Evolutionary conservation across 2,797 vertebrate genomes (phyloP).

Genomic region (Onychomys torridus): DNA sequence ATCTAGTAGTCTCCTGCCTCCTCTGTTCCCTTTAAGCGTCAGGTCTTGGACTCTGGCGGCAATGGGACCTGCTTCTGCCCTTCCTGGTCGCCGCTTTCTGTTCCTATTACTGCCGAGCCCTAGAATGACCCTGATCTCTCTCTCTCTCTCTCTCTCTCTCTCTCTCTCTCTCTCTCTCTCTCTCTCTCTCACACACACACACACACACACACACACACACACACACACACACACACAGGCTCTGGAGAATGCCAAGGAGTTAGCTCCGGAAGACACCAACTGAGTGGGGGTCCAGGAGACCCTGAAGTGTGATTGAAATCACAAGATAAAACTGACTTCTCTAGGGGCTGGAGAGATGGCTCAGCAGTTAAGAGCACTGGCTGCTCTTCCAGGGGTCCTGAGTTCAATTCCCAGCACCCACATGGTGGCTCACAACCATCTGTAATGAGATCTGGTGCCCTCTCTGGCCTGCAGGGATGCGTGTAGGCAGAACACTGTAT

Average conservation of each 20-base stretch:
- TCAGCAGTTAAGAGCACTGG: too few species aligned
- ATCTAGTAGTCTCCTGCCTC: background rate
- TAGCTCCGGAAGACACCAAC: background rate
- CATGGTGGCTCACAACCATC: too few species aligned
- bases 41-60: background rate
- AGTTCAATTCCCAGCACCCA: too few species aligned
- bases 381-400: too few species aligned
- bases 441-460: too few species aligned
- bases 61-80: background rate
- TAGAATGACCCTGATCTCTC: background rate
- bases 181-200: background rate
- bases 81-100: background rate
- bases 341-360: too few species aligned
- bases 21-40: background rate
- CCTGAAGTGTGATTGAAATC: background rate
- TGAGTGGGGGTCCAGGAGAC: background rate
- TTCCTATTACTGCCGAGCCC: background rate
- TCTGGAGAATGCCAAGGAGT: background rate
- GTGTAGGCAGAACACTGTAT: too few species aligned
- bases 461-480: too few species aligned
- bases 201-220: background rate
- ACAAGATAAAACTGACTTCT: background rate
- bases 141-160: background rate
- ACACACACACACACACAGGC: background rate
- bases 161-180: background rate